Evolutionary conservation across 2,113 vertebrate species (phyloP), one percentile per base, ranked within the genome.

Genomic region (Cavia aperea): DNA sequence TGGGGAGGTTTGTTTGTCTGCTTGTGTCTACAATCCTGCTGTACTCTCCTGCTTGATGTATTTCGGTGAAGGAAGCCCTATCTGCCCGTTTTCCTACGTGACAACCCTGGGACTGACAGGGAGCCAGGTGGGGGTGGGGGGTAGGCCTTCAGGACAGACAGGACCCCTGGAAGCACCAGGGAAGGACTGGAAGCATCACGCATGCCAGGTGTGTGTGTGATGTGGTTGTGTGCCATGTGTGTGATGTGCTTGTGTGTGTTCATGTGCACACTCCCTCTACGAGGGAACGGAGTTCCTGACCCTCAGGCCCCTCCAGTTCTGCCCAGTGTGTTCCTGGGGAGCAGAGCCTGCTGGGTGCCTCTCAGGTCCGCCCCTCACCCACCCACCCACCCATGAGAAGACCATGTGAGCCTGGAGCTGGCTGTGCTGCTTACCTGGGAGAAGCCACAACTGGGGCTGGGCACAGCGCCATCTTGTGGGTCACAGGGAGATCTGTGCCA

Each of bases 391-490:
- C 39, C 39, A 39, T 60, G 31, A 58, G 51, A 46, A 12, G 6
- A 66, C 33, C 43, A 6, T 7, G 39, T 43, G 39, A 73, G 33
- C 68, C 63, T 4, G 66, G 33, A 72, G 68, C 10, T 15, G 19
- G 56, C 15, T 33, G 46, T 14, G 31, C 49, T 75, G 62, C 51
- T 75, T 70, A 43, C 58, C 90, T 33, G 86, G 43, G 19, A 56
- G 60, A 85, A 72, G 77, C 60, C n/a, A 8, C 39, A 43, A 68
- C 90, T 49, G 54, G 70, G 3, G 3, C 19, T 81, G 88, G 82
- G 73, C 86, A 88, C 86, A 96, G 94, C 63, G 81, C 92, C 95
- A 96, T 86, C 96, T 96, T 72, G 94, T 94, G 94, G 94, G 26
- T 0, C 0, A 6, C 16, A 33, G 33, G 66, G 75, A 72, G 24